phyloP scores from a whole-genome alignment of 2,888 invertebrate species.

The Brachypalpus laphriformis region DNA sequence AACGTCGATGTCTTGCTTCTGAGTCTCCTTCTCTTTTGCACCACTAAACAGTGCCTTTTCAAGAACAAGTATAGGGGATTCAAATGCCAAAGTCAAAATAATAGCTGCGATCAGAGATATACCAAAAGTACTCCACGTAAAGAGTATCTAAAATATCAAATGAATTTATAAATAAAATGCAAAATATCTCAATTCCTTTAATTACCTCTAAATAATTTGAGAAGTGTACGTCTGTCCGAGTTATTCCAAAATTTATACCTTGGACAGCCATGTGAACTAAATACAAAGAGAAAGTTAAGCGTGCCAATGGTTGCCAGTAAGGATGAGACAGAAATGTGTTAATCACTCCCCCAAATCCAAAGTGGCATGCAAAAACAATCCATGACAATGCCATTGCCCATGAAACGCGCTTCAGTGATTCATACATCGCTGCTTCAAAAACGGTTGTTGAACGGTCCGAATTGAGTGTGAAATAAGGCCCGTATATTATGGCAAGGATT shows the following conservation, averaged over 20 bases:
- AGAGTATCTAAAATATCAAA: too few relatives aligned
- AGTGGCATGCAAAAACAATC: constrained; percentile 82
- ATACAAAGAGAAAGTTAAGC: constrained; percentile 77
- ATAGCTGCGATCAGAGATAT: constrained; percentile 75
- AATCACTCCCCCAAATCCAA: constrained; percentile 80
- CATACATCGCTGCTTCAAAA: constrained; percentile 80
- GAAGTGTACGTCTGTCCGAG: constrained; percentile 52
- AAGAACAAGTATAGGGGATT: constrained; percentile 80
- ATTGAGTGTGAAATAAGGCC: constrained; percentile 79
- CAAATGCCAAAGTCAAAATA: constrained; percentile 80
- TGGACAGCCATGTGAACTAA: constrained; percentile 72
- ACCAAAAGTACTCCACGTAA: constrained; percentile 67
- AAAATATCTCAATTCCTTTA: neutral
- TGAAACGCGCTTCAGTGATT: constrained; percentile 78
- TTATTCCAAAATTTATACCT: constrained; percentile 37
- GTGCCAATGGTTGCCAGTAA: constrained; percentile 80
- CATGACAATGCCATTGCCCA: constrained; percentile 80
- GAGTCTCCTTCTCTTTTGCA: neutral
- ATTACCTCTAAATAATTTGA: constrained; percentile 63
- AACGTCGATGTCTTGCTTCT: neutral
- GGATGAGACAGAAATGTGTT: constrained; percentile 80
- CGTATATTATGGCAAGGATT: constrained; percentile 80
- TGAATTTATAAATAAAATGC: too few relatives aligned
- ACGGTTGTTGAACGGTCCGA: constrained; percentile 76
- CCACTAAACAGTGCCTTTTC: constrained; percentile 75